phyloP scores from a whole-genome alignment of 2,113 vertebrate species.

The Acrocephalus arundinaceus region DNA sequence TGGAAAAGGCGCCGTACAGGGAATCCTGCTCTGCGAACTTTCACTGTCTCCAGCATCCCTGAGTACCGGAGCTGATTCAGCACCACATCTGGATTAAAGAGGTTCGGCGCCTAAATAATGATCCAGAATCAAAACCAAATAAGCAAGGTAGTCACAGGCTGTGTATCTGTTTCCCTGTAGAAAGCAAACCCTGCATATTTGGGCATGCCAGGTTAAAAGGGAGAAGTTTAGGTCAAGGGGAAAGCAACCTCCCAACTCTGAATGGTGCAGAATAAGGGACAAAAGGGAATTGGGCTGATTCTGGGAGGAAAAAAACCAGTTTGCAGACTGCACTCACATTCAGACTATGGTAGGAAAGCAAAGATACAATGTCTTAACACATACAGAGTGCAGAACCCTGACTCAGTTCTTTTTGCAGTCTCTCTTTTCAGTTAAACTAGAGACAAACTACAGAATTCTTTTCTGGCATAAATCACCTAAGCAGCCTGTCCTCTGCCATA shows the following conservation, averaged over 20 bases:
- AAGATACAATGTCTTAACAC: neutral
- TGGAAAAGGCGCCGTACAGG: constrained; percentile 85
- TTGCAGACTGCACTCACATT: neutral
- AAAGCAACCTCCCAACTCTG: neutral
- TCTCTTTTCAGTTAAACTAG: neutral
- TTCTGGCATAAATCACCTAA: neutral
- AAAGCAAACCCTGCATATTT: neutral
- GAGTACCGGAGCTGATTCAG: constrained; percentile 90
- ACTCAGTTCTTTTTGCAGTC: neutral
- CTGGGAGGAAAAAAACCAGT: neutral
- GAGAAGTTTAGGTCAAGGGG: neutral
- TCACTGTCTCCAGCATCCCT: constrained; percentile 92
- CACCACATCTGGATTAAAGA: constrained; percentile 84
- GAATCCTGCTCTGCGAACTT: constrained; percentile 88
- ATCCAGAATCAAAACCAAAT: neutral
- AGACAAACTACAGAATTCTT: neutral
- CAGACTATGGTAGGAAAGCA: neutral
- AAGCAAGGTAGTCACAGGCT: neutral
- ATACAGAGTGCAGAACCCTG: neutral
- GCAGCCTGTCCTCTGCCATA: neutral
- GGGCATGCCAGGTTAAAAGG: neutral
- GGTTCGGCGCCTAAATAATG: constrained; percentile 75
- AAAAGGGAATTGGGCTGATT: neutral
- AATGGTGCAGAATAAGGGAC: neutral
- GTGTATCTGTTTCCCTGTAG: neutral